Evolutionary conservation across 2,797 vertebrate genomes (phyloP).

Genomic region (Falco concolor): DNA sequence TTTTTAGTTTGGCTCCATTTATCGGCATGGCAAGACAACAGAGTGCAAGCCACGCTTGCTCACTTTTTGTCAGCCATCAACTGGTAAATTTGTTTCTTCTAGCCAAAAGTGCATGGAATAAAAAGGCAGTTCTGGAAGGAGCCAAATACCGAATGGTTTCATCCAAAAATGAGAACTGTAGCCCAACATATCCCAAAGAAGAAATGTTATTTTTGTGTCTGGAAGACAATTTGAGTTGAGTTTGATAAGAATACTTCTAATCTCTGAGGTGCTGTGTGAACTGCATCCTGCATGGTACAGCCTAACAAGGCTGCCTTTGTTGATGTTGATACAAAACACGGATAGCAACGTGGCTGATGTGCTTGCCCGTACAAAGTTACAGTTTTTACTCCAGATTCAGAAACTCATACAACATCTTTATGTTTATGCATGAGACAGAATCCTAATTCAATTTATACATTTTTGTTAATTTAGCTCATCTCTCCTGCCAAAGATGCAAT

Average conservation of each 20-base stretch:
- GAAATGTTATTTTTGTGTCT: neutral
- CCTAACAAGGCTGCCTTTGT: neutral
- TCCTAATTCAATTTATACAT: neutral
- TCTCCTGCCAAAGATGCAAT: slow-evolving; percentile 7
- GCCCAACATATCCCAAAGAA: neutral
- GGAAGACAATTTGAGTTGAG: neutral
- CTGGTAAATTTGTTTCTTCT: neutral
- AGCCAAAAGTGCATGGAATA: neutral
- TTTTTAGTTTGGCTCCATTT: neutral
- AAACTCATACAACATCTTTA: neutral
- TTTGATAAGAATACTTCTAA: neutral
- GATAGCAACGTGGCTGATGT: neutral
- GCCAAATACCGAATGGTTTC: neutral
- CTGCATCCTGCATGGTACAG: neutral
- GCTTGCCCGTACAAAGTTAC: neutral
- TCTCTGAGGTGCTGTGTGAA: neutral
- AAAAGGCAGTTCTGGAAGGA: neutral
- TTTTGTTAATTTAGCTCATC: neutral
- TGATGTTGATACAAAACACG: neutral
- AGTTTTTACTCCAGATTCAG: neutral
- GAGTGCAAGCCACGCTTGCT: neutral
- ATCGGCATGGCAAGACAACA: neutral
- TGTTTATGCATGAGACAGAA: neutral
- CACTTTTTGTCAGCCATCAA: neutral
- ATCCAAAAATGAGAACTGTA: neutral